These are phyloP conservation scores for Chalcis sispes DNA, from an alignment of 2,888 invertebrate species.

Conservation along the genomic window DNA sequence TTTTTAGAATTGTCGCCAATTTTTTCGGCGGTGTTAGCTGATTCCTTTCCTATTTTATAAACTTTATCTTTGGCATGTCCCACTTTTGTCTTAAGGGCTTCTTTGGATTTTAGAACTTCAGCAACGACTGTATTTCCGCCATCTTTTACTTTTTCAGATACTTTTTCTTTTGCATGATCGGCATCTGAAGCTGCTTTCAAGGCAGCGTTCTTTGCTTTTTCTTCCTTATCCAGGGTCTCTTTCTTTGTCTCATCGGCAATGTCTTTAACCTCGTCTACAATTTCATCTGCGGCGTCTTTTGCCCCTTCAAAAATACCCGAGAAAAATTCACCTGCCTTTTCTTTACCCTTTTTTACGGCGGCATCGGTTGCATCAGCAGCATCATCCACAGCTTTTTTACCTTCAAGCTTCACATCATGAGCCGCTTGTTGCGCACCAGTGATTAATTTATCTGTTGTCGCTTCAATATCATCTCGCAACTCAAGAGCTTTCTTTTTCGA, in stretches of 20 bases:
- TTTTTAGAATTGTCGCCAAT: constrained; percentile 58
- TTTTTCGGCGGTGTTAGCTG: background rate
- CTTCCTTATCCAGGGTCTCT: constrained; percentile 64
- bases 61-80: constrained; percentile 57
- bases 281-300: constrained; percentile 57
- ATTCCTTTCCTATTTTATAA: background rate
- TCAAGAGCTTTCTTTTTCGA: constrained; percentile 1
- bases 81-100: too few species aligned
- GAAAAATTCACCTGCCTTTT: constrained; percentile 60
- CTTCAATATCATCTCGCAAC: background rate
- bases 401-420: constrained; percentile 49
- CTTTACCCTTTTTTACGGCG: constrained; percentile 59
- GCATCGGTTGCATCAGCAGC: constrained; percentile 71
- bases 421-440: constrained; percentile 44
- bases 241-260: constrained; percentile 69
- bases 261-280: constrained; percentile 60
- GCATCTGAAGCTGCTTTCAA: constrained; percentile 38
- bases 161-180: background rate
- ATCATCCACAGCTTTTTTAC: constrained; percentile 35
- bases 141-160: background rate
- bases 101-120: too few species aligned
- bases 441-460: background rate
- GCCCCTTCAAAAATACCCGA: constrained; percentile 60
- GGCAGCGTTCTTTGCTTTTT: constrained; percentile 55
- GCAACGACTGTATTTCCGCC: constrained; percentile 42